Percentiles rank a stretch among this genome's conserved stretches.
Evolutionary conservation across 2,113 vertebrate species (phyloP).

Genomic region (Cottus gobio): DNA sequence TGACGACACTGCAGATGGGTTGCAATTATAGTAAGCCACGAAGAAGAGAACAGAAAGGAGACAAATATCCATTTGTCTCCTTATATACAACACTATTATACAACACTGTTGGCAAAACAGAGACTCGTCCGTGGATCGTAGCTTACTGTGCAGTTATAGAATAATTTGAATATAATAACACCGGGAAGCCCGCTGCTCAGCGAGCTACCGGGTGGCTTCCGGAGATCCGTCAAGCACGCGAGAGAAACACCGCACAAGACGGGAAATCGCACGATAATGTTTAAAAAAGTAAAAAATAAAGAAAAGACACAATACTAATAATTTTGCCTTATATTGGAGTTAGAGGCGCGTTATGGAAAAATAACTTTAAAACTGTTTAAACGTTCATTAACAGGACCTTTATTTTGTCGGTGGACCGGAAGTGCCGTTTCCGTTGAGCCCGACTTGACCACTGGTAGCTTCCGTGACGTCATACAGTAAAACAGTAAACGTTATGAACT

Average conservation of each 20-base stretch:
- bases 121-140: rapidly evolving
- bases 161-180: not conserved
- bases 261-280: not conserved
- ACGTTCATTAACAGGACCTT: not conserved
- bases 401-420: constrained; percentile 34
- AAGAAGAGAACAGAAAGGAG: not conserved
- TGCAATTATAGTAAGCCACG: not conserved
- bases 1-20: not conserved
- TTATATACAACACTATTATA: too few relatives aligned
- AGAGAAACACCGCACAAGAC: not conserved
- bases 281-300: too few relatives aligned
- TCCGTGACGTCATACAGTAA: constrained; percentile 58
- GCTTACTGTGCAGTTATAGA: not conserved
- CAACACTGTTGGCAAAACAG: not conserved
- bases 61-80: too few relatives aligned
- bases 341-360: rapidly evolving
- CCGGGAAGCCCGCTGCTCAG: not conserved
- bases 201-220: constrained; percentile 9
- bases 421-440: rapidly evolving
- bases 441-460: constrained; percentile 21
- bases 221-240: not conserved
- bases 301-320: not conserved
- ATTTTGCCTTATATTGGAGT: rapidly evolving
- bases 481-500: not conserved
- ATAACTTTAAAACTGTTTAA: too few relatives aligned